These are phyloP conservation scores for Petroica traversi DNA, from an alignment of 2,113 vertebrate species.

Conservation along the genomic window DNA sequence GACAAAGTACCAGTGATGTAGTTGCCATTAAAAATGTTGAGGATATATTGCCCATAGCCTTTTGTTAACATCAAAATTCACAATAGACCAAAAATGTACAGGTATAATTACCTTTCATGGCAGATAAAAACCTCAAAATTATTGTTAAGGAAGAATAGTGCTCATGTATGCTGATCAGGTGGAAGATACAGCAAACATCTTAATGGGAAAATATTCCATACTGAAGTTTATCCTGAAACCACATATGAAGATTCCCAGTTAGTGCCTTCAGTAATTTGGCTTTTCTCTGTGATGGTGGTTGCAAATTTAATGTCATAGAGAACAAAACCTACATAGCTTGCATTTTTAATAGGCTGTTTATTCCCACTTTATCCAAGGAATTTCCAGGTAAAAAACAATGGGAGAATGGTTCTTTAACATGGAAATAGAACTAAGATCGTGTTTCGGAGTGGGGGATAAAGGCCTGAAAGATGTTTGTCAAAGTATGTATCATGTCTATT, in stretches of 20 bases:
- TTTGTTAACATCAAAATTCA: background rate
- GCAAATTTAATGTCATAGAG: background rate
- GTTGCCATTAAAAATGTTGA: background rate
- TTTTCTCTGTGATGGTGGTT: background rate
- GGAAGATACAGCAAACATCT: background rate
- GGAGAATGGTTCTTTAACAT: background rate
- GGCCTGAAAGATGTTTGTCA: background rate
- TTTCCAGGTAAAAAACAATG: background rate
- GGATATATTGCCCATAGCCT: background rate
- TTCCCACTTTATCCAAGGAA: background rate
- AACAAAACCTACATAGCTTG: background rate
- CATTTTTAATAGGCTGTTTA: background rate
- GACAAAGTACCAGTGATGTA: background rate
- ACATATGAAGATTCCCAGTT: background rate
- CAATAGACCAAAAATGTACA: background rate
- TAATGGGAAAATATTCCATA: background rate
- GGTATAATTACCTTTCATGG: background rate
- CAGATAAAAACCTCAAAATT: background rate
- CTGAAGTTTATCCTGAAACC: background rate
- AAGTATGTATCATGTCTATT: background rate
- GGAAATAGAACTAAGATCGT: background rate
- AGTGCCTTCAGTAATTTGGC: background rate
- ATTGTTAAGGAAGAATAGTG: background rate
- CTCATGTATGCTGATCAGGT: background rate
- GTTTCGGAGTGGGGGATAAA: background rate